Evolutionary conservation across 2,797 vertebrate genomes (phyloP), one percentile per base, ranked within the genome.

Genomic region (Poecile montanus): DNA sequence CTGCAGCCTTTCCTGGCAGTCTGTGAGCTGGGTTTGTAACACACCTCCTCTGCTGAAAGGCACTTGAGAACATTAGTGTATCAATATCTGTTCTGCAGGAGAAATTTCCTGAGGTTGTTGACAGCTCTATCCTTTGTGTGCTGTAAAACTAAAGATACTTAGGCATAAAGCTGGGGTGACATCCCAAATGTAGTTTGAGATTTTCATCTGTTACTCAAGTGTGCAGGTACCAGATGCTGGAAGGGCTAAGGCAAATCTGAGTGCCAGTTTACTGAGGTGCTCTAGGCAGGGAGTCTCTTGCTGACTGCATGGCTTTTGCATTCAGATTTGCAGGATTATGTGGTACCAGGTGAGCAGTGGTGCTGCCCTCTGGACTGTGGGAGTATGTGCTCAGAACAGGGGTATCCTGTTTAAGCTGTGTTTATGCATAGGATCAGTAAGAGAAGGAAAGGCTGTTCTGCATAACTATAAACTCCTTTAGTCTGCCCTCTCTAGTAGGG

Each of bases 281-380:
- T 0, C 0, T 16, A 36, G 57, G 34, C 57, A 38, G 21, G 0
- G 1, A 38, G 8, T 53, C 29, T 63, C 18, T 22, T 68, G 26
- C 34, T 91, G 3, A 10, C 11, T 8, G n/a, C 6, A 9, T 80
- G 10, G 17, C 16, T 88, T 62, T 40, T 89, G 32, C 45, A 50
- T 85, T 67, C 18, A 45, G 66, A 42, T 16, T 71, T 40, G 32
- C 21, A 56, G 48, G 44, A 8, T 45, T 36, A 3, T 51, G 40
- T 22, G 19, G 23, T 72, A n/a, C 15, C 34, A 50, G 23, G 15
- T 57, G n/a, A 74, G 56, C 34, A 40, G 48, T 16, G 1, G 1
- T 47, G 38, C 36, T 77, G 4, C 30, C 25, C 9, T 66, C 25
- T 67, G 62, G 22, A 40, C 27, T n/a, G 0, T 44, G 40, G 50